phyloP scores from a whole-genome alignment of 2,113 vertebrate genomes.

The Onychostoma macrolepis region DNA sequence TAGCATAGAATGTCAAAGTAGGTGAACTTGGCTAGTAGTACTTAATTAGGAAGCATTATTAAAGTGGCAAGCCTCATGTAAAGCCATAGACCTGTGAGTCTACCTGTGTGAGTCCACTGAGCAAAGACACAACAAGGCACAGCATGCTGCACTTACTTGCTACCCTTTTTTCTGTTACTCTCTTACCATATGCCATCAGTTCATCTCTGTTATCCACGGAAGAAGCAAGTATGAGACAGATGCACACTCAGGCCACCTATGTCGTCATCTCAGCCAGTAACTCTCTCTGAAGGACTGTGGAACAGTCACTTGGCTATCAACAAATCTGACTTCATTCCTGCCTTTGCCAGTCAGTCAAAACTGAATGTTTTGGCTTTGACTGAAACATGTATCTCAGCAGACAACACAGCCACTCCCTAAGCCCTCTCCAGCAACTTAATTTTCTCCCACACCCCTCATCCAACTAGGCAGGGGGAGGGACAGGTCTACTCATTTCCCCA shows the following conservation, averaged over 20 bases:
- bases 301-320: background rate
- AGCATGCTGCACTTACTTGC: background rate
- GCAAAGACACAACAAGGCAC: background rate
- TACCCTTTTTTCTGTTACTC: background rate
- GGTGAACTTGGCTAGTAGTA: background rate
- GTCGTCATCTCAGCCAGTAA: background rate
- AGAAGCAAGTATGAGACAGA: background rate
- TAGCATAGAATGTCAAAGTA: background rate
- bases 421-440: background rate
- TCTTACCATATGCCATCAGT: background rate
- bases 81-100: background rate
- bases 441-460: background rate
- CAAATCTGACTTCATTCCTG: background rate
- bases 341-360: background rate
- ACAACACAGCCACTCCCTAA: background rate
- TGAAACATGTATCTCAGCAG: background rate
- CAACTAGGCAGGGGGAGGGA: too few relatives aligned
- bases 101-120: background rate
- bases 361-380: background rate
- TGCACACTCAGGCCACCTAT: background rate
- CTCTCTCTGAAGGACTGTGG: background rate
- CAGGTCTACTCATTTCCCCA: background rate
- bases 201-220: background rate
- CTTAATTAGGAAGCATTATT: background rate
- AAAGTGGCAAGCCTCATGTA: background rate